Evolutionary conservation across 2,797 vertebrate species (phyloP).

Genomic region (Phrynocephalus vlangalii): DNA sequence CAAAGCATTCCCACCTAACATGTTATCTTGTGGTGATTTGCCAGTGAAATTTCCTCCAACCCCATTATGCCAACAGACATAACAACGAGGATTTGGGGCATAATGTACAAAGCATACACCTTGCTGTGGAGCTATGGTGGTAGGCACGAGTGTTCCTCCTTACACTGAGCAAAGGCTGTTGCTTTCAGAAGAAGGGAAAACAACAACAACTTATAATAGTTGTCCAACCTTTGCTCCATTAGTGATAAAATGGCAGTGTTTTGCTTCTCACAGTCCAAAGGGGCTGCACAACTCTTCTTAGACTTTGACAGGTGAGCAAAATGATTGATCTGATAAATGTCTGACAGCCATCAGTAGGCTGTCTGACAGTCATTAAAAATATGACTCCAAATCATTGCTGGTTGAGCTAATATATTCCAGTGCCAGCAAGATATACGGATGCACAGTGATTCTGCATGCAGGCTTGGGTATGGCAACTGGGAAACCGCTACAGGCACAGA

Average conservation of each 20-base stretch:
- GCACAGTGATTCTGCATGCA: not conserved
- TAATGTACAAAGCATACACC: not conserved
- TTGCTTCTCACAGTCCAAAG: slow-evolving; percentile 7
- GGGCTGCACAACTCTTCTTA: slow-evolving; percentile 11
- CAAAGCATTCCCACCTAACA: no score
- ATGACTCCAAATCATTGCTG: not conserved
- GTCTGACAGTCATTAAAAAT: slow-evolving; percentile 12
- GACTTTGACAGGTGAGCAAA: slow-evolving; percentile 13
- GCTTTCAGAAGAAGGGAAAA: not conserved
- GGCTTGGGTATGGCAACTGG: not conserved
- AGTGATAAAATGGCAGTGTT: not conserved
- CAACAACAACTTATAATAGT: not conserved
- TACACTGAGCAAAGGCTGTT: no score
- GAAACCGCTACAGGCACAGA: not conserved
- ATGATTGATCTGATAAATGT: slow-evolving; percentile 22
- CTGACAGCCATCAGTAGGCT: slow-evolving; percentile 17
- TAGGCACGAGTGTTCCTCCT: not conserved
- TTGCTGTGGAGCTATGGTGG: not conserved
- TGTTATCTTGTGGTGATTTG: no score
- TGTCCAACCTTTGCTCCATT: not conserved
- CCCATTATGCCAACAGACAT: no score
- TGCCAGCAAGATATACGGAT: not conserved
- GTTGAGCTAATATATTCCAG: slow-evolving; percentile 3
- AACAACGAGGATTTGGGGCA: no score
- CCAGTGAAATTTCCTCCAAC: no score